phyloP scores from a whole-genome alignment of 2,888 invertebrate genomes.

The Brenthis ino region DNA sequence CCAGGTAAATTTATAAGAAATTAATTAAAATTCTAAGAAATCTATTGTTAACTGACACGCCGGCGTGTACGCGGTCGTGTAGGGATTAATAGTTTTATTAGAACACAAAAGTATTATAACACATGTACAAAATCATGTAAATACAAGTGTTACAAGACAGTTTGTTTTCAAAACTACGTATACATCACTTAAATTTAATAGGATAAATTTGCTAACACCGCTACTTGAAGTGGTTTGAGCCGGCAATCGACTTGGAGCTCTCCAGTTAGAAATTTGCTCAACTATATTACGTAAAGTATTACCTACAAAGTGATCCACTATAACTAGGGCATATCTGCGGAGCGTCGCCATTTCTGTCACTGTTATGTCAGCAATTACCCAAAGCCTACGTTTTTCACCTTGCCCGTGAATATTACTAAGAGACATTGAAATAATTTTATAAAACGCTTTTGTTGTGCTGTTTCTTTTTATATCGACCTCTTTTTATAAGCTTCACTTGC shows the following conservation, averaged over 20 bases:
- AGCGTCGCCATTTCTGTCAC: constrained; percentile 13
- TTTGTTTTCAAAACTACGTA: neutral
- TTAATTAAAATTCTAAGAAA: no score
- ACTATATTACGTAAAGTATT: constrained; percentile 42
- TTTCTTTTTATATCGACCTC: neutral
- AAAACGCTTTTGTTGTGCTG: neutral
- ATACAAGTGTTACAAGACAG: neutral
- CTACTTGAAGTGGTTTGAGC: constrained; percentile 18
- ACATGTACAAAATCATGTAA: neutral
- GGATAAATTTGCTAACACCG: constrained; percentile 17
- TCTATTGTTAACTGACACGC: no score
- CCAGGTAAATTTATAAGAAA: no score
- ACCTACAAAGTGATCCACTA: constrained; percentile 32
- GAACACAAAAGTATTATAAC: neutral
- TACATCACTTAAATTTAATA: constrained; percentile 19
- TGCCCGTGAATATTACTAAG: constrained; percentile 22
- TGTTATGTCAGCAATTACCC: constrained; percentile 22
- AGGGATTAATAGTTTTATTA: no score
- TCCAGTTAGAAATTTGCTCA: constrained; percentile 38
- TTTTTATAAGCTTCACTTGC: neutral
- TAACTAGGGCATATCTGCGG: constrained; percentile 23
- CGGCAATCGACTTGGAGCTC: constrained; percentile 24
- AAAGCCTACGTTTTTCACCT: constrained; percentile 26
- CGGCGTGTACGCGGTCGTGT: no score
- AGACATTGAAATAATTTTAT: neutral